Evolutionary conservation across 2,797 vertebrate genomes (phyloP).

Genomic region (Acestrorhynchus altus): DNA sequence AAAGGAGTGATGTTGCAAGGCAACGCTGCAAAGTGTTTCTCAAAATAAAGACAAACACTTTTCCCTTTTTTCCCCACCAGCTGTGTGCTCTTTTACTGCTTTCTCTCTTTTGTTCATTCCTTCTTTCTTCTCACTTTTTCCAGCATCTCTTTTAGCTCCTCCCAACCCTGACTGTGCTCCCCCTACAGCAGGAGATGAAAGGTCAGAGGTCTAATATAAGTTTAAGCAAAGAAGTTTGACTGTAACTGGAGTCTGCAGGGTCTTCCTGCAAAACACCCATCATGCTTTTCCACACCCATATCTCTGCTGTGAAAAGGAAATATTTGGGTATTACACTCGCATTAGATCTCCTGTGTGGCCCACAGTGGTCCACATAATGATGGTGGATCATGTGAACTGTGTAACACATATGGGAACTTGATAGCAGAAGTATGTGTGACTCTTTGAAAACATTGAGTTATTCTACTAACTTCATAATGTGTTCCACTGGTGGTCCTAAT

Average conservation of each 20-base stretch:
- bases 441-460: constrained; percentile 61
- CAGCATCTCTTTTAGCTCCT: neutral
- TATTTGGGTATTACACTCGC: constrained; percentile 64
- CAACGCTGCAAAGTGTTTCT: constrained; percentile 49
- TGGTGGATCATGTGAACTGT: constrained; percentile 60
- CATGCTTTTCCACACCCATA: constrained; percentile 56
- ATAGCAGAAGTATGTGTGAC: constrained; percentile 49
- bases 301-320: constrained; percentile 61
- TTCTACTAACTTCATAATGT: constrained; percentile 66
- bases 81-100: neutral
- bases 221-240: constrained; percentile 56
- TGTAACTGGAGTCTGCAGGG: constrained; percentile 54
- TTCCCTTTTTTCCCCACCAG: neutral
- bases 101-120: neutral
- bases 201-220: constrained; percentile 50
- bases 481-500: constrained; percentile 62
- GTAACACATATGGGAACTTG: constrained; percentile 59
- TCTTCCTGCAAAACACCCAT: constrained; percentile 33
- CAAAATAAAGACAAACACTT: constrained; percentile 41
- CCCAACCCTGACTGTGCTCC: constrained; percentile 17
- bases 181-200: constrained; percentile 59
- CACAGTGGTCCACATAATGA: constrained; percentile 13
- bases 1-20: constrained; percentile 61
- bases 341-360: constrained; percentile 63
- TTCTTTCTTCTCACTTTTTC: neutral